phyloP scores from a whole-genome alignment of 2,888 invertebrate genomes.

The Beris morrisii region DNA sequence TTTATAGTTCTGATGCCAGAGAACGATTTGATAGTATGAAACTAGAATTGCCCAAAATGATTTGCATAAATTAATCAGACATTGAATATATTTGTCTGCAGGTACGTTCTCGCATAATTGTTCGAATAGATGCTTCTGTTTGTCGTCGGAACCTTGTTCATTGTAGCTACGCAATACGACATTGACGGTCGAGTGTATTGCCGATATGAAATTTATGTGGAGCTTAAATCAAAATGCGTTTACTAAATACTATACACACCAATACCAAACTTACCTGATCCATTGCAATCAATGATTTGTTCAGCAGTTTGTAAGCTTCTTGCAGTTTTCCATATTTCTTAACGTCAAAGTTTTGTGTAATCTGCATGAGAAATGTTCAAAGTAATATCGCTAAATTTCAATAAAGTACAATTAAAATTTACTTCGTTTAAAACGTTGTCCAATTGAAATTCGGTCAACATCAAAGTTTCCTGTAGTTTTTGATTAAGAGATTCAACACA shows the following conservation, averaged over 20 bases:
- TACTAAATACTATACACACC: too few relatives aligned
- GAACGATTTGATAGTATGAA: constrained; percentile 67
- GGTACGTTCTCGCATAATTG: constrained; percentile 69
- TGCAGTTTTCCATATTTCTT: constrained; percentile 80
- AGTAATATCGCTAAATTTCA: neutral
- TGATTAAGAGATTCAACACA: constrained; percentile 86
- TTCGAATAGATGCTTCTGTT: constrained; percentile 72
- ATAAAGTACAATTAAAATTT: constrained; percentile 44
- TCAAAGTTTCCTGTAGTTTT: constrained; percentile 87
- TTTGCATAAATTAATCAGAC: constrained; percentile 83
- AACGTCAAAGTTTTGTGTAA: constrained; percentile 71
- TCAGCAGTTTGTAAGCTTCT: constrained; percentile 83
- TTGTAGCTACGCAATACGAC: constrained; percentile 60
- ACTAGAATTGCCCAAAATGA: constrained; percentile 79
- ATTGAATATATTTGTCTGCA: constrained; percentile 59
- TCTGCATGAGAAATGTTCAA: constrained; percentile 40
- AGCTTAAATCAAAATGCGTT: constrained; percentile 57
- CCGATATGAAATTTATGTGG: constrained; percentile 92
- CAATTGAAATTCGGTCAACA: constrained; percentile 87
- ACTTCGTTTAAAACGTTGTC: constrained; percentile 84
- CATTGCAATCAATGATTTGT: constrained; percentile 90
- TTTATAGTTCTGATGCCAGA: constrained; percentile 56
- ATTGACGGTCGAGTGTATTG: constrained; percentile 79
- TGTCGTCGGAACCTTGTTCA: constrained; percentile 57
- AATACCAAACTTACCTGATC: constrained; percentile 61